These are phyloP conservation scores for Montipora sp. DNA, from an alignment of 64 coral and sea anemone genomes.

Conservation along the genomic window DNA sequence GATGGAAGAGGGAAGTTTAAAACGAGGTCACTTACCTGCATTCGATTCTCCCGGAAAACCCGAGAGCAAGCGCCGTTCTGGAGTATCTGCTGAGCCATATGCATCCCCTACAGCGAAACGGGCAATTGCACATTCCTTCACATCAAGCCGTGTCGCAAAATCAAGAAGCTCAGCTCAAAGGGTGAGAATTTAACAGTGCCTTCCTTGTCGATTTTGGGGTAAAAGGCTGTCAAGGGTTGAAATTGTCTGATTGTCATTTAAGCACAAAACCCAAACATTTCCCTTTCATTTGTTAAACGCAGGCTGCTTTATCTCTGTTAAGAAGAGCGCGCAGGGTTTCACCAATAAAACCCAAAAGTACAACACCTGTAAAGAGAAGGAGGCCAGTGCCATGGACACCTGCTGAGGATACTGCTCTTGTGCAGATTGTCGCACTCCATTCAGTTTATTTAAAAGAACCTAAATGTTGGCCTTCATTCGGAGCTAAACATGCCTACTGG, in stretches of 20 bases:
- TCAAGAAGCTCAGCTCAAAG: background rate
- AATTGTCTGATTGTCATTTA: no score
- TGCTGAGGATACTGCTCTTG: slow-evolving; percentile 4
- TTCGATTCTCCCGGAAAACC: no score
- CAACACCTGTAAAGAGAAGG: background rate
- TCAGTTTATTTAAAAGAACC: background rate
- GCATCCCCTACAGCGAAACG: no score
- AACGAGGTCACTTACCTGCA: no score
- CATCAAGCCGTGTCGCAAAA: no score
- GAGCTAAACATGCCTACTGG: background rate
- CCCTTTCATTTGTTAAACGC: background rate
- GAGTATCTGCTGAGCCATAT: no score
- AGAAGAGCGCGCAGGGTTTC: background rate
- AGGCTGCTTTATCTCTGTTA: slow-evolving; percentile 9
- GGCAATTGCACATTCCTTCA: no score
- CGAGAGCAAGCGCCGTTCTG: no score
- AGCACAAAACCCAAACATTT: background rate
- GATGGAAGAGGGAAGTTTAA: no score
- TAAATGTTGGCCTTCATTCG: background rate
- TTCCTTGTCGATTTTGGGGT: background rate
- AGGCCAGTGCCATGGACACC: background rate
- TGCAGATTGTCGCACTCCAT: background rate
- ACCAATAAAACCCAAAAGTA: background rate
- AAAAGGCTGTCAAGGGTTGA: background rate
- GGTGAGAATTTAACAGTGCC: background rate